A percentile compares a stretch with the other conserved stretches of the same genome.
phyloP scores from a whole-genome alignment of 2,888 invertebrate species.

The Melinaea menophilus region DNA sequence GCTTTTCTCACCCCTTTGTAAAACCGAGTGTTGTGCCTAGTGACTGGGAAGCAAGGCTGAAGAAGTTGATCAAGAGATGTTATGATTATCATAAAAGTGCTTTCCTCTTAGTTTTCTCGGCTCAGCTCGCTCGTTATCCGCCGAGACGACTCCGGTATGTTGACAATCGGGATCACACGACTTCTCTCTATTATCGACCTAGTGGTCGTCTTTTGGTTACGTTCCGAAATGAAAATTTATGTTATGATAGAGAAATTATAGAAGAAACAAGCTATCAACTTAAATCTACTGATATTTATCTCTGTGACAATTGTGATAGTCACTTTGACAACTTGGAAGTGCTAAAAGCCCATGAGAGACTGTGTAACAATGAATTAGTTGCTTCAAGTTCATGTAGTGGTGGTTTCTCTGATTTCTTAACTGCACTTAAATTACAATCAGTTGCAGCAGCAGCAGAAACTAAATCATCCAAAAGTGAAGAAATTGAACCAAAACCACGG shows the following conservation, averaged over 20 bases:
- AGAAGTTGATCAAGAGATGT: constrained; percentile 82
- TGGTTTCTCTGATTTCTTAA: constrained; percentile 60
- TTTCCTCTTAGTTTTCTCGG: constrained; percentile 83
- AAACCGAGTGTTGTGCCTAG: constrained; percentile 66
- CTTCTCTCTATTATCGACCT: constrained; percentile 82
- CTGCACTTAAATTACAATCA: constrained; percentile 59
- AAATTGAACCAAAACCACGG: constrained; percentile 48
- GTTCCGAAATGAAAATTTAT: constrained; percentile 86
- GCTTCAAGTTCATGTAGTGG: constrained; percentile 48
- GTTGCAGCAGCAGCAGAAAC: constrained; percentile 38
- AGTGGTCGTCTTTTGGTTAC: constrained; percentile 83
- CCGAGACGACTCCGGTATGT: constrained; percentile 81
- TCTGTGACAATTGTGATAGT: constrained; percentile 86
- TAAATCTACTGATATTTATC: constrained; percentile 82
- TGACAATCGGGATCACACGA: constrained; percentile 85
- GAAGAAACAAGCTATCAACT: constrained; percentile 69
- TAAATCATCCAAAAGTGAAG: constrained; percentile 30
- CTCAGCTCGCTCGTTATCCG: constrained; percentile 81
- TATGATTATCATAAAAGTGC: constrained; percentile 85
- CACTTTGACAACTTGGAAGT: constrained; percentile 78
- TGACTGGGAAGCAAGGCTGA: constrained; percentile 80
- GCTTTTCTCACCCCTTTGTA: constrained; percentile 80
- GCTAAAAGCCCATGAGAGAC: constrained; percentile 65
- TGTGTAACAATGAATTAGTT: constrained; percentile 58
- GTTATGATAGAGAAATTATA: constrained; percentile 56